Evolutionary conservation across 2,888 invertebrate species (phyloP), one percentile per base, ranked within the genome.

Genomic region (Macrophya annulata): DNA sequence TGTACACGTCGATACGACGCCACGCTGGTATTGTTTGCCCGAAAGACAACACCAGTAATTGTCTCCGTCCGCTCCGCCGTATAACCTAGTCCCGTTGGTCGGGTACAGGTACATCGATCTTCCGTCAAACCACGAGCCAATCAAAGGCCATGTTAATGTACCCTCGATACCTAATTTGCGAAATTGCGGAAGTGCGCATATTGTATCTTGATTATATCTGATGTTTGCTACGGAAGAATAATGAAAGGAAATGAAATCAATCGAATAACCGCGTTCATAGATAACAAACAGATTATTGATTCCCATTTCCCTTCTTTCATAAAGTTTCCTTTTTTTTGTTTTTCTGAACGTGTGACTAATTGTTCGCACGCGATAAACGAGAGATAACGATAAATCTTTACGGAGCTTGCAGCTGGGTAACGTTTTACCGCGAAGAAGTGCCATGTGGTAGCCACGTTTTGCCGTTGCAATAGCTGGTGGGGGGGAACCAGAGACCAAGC

Each of bases 361-460:
- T 51, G 83, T 83, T 83, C 83, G 83, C 83, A 83, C 83, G 83
- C 83, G 83, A 83, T 83, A 83, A 83, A 81, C 83, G 37, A 17
- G 81, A 45, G 68, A 48, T 43, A 68, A 83, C 85, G 85, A 86
- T 89, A 89, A 90, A 90, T 89, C 87, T 88, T 87, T 85, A 72
- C 17, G 88, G 79, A 86, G 85, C 85, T 86, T 85, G 83, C 86
- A 87, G 86, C 84, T 84, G 86, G 86, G 85, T 81, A 86, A 85
- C 62, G 83, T 85, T 87, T 87, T 86, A 86, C 86, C 86, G 87
- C 84, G 82, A 85, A 86, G 84, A 48, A 68, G 15, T 31, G 37
- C 68, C 89, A 89, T 88, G 88, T 89, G 90, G 88, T 86, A 65
- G 88, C 86, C 89, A 89, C 88, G 87, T 90, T 89, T 86, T 87